These are phyloP conservation scores for Peromyscus maniculatus DNA, from an alignment of 2,113 vertebrate genomes.

Conservation along the genomic window DNA sequence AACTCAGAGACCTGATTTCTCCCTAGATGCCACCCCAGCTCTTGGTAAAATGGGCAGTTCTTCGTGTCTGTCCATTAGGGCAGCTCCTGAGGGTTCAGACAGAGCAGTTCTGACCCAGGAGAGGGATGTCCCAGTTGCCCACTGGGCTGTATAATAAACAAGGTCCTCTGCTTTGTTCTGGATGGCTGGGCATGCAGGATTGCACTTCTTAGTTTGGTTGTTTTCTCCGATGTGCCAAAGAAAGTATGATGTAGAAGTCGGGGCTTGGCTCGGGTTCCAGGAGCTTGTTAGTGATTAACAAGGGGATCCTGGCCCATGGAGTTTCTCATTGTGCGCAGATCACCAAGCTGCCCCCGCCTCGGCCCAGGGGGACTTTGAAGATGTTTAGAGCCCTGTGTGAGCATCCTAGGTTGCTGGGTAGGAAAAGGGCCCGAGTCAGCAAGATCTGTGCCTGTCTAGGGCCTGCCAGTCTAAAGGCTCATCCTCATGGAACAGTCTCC, in stretches of 20 bases:
- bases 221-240: conserved; percentile 74
- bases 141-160: conserved; percentile 45
- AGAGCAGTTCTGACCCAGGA: conserved; percentile 23
- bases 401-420: not conserved
- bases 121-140: conserved; percentile 54
- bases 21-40: not conserved
- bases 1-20: not conserved
- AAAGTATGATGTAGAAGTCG: conserved; percentile 58
- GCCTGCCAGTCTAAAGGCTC: not conserved
- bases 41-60: conserved; percentile 1
- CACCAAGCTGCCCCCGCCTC: not conserved
- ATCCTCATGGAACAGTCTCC: not conserved
- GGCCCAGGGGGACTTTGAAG: not conserved
- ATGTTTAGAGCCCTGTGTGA: not conserved
- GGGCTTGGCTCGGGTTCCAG: conserved; percentile 50
- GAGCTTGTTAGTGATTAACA: conserved; percentile 63
- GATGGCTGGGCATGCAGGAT: not conserved
- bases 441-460: not conserved
- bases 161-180: conserved; percentile 38
- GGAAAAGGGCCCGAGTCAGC: not conserved
- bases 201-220: conserved; percentile 59
- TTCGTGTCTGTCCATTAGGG: not conserved
- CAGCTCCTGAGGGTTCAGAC: conserved; percentile 12
- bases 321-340: not conserved
- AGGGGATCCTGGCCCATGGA: not conserved